Base-by-base conservation (phyloP, 2,888 invertebrate genomes). In the Amphipyra tragopoginis region DNA sequence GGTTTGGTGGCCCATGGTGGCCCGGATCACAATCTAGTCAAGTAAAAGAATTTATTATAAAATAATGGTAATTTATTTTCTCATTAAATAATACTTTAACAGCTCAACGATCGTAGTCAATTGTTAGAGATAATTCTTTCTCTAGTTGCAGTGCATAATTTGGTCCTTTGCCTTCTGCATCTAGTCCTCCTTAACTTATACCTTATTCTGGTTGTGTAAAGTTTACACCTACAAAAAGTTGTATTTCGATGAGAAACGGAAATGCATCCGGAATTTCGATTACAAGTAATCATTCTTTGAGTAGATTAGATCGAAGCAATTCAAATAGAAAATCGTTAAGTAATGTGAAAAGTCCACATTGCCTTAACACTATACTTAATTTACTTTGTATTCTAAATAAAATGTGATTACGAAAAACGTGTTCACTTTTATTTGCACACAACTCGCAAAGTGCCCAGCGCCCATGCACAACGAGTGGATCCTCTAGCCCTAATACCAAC, bases 401-500 rank as follows among this genome's bases (percentile, higher is more conserved):
- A 51, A 42, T 8, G 21, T 26, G 2, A 1, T 8, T 10, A 9
- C 0, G 6, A 36, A 15, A 13, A 11, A 9, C 13, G 4, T 43
- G 14, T 26, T 7, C 14, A 33, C 21, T 63, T 53, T 43, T 54
- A 62, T 60, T 43, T 51, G 38, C 53, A 26, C 38, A 47, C n/a
- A 21, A 33, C 33, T 47, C 9, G 53, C 59, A 53, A 47, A 53
- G 21, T 21, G 11, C 7, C 14, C 34, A 21, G 39, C 11, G 38
- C n/a, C 34, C 7, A 67, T 44, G 51, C 21, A 48, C 13, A 38
- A 52, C 49, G 36, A 64, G 51, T 63, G 57, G 43, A 75, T 75
- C 75, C 53, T 75, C 50, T 71, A 63, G 51, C 71, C 75, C 71
- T 71, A 70, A 57, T 62, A 75, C 75, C 53, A 57, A 57, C 70